Evolutionary conservation across 2,113 vertebrate species (phyloP).

Genomic region (Phycodurus eques): DNA sequence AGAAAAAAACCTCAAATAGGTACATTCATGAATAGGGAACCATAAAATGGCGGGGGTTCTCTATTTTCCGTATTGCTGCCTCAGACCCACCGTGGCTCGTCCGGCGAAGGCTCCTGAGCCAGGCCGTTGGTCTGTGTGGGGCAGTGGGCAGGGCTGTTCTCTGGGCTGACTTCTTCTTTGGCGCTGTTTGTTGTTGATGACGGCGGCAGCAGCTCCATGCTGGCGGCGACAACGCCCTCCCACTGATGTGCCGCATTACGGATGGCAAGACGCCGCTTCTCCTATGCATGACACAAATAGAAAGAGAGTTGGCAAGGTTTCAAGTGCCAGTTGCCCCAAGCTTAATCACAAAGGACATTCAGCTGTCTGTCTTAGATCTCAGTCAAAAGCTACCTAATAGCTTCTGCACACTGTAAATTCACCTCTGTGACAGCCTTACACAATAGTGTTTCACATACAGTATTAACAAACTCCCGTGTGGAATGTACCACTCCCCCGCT

Average conservation of each 20-base stretch:
- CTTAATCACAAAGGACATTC: slow-evolving; percentile 12
- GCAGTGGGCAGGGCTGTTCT: slow-evolving; percentile 80
- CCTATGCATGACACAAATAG: slow-evolving; percentile 67
- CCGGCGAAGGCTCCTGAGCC: slow-evolving; percentile 76
- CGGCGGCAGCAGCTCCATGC: slow-evolving; percentile 61
- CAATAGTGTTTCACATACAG: background rate
- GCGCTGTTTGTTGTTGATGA: slow-evolving; percentile 65
- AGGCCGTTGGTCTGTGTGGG: slow-evolving; percentile 78
- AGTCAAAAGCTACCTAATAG: slow-evolving; percentile 9
- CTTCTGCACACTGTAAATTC: background rate
- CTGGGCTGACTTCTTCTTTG: slow-evolving; percentile 75
- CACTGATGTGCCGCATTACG: slow-evolving; percentile 89
- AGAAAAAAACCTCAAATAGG: too few relatives aligned
- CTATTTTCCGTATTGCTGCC: background rate
- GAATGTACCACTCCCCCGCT: slow-evolving; percentile 63
- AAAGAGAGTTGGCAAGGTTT: slow-evolving; percentile 17
- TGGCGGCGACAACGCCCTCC: slow-evolving; percentile 76
- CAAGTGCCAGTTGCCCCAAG: slow-evolving; percentile 25
- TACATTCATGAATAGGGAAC: background rate
- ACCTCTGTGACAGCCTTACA: background rate
- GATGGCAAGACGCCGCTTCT: slow-evolving; percentile 89
- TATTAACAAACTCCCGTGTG: slow-evolving; percentile 27
- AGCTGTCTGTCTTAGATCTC: slow-evolving; percentile 10
- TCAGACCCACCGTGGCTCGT: slow-evolving; percentile 81
- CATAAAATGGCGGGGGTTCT: background rate